A percentile compares a stretch with the other conserved stretches of the same genome.
Evolutionary conservation across 1,140 invertebrate species (phyloP).

Genomic region (Brachionus angularis): DNA sequence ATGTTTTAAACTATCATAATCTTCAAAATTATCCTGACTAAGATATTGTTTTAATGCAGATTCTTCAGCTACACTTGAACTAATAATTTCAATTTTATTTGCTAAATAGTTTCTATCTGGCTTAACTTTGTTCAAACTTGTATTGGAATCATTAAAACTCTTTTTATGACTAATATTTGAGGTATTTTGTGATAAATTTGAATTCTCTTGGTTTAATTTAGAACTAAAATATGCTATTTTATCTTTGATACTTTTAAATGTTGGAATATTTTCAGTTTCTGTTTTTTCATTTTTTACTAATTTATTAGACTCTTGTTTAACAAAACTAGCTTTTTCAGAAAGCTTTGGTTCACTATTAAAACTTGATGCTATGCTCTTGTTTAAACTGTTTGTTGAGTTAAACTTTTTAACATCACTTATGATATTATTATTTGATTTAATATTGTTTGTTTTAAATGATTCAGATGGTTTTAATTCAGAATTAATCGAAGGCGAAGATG

Average conservation of each 20-base stretch:
- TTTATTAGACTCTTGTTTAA: conserved; percentile 9
- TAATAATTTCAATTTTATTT: neutral
- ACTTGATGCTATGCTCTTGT: too few species aligned
- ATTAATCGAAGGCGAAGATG: conserved; percentile 5
- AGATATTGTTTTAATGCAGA: neutral
- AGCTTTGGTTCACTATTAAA: too few species aligned
- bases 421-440: conserved; percentile 6
- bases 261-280: neutral
- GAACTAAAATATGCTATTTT: conserved; percentile 39
- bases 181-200: too few species aligned
- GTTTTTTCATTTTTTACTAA: neutral
- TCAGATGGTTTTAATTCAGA: too few species aligned
- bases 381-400: too few species aligned
- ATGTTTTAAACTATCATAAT: conserved; percentile 30
- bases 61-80: neutral
- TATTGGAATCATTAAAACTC: too few species aligned
- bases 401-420: too few species aligned
- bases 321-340: too few species aligned
- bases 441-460: neutral
- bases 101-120: neutral
- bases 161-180: too few species aligned
- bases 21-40: neutral
- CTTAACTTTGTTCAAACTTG: neutral
- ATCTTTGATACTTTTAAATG: conserved; percentile 13
- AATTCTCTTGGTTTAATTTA: neutral